Conservation (phyloP, 2,113 vertebrate genomes). For the Setophaga kirtlandii region DNA sequence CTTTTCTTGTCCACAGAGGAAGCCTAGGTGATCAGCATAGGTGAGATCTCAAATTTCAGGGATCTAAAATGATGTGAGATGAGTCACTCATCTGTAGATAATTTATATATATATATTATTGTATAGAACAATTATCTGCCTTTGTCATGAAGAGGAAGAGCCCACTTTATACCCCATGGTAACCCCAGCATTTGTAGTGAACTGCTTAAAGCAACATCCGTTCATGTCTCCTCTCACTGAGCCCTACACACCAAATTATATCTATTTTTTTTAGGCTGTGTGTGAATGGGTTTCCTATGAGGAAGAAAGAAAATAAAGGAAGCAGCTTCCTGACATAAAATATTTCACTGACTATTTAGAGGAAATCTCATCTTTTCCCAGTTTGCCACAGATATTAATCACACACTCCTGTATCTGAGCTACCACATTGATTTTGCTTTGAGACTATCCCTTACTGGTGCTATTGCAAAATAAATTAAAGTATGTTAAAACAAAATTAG, state of each 20-base stretch:
- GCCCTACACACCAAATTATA: neutral
- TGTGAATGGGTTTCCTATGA: neutral
- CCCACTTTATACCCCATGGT: accelerated
- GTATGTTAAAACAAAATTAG: neutral
- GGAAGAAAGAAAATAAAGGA: neutral
- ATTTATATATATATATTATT: neutral
- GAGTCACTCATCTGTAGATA: neutral
- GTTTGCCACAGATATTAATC: neutral
- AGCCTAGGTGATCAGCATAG: neutral
- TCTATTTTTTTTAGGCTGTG: neutral
- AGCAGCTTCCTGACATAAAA: neutral
- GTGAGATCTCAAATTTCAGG: neutral
- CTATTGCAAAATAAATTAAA: neutral
- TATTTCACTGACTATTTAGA: neutral
- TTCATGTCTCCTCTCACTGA: neutral
- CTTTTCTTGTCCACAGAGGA: neutral
- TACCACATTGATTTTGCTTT: neutral
- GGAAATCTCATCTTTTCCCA: neutral
- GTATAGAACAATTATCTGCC: neutral
- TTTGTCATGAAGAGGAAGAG: neutral
- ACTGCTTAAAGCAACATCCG: neutral
- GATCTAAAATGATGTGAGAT: neutral
- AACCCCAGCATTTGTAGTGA: neutral
- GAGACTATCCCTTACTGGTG: neutral
- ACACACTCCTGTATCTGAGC: neutral